A percentile compares a stretch with the other conserved stretches of the same genome.
Evolutionary conservation across 1,140 invertebrate genomes (phyloP).

Genomic region (Aethina tumida): DNA sequence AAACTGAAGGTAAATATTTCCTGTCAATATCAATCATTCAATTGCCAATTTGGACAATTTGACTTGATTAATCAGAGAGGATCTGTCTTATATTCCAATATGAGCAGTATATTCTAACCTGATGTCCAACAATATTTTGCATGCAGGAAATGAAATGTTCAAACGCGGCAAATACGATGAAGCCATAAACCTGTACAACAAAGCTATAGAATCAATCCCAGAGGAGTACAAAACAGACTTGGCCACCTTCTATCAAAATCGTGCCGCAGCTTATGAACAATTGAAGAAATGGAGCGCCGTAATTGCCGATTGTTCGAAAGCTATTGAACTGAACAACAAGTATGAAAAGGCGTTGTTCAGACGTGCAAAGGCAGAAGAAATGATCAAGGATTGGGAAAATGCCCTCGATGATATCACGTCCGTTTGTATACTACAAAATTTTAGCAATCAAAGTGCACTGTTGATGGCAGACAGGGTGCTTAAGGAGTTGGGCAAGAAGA

Average conservation of each 20-base stretch:
- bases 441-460: slow-evolving; percentile 68
- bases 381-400: slow-evolving; percentile 62
- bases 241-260: slow-evolving; percentile 90
- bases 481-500: slow-evolving; percentile 63
- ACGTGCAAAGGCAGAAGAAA: slow-evolving; percentile 74
- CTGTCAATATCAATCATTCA: too few relatives aligned
- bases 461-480: slow-evolving; percentile 76
- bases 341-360: slow-evolving; percentile 82
- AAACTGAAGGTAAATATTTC: slow-evolving; percentile 79
- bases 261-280: slow-evolving; percentile 90
- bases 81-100: too few relatives aligned
- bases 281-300: slow-evolving; percentile 78
- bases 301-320: slow-evolving; percentile 76
- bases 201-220: slow-evolving; percentile 81
- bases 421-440: slow-evolving; percentile 83
- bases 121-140: too few relatives aligned
- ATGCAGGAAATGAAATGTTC: slow-evolving; percentile 84
- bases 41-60: too few relatives aligned
- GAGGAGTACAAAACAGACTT: slow-evolving; percentile 60
- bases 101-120: too few relatives aligned
- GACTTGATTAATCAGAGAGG: too few relatives aligned
- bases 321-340: slow-evolving; percentile 73
- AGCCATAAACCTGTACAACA: slow-evolving; percentile 78
- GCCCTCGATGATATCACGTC: slow-evolving; percentile 87
- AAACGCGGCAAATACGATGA: slow-evolving; percentile 77